phyloP scores from a whole-genome alignment of 2,797 vertebrate species.

The Xenentodon cancila region DNA sequence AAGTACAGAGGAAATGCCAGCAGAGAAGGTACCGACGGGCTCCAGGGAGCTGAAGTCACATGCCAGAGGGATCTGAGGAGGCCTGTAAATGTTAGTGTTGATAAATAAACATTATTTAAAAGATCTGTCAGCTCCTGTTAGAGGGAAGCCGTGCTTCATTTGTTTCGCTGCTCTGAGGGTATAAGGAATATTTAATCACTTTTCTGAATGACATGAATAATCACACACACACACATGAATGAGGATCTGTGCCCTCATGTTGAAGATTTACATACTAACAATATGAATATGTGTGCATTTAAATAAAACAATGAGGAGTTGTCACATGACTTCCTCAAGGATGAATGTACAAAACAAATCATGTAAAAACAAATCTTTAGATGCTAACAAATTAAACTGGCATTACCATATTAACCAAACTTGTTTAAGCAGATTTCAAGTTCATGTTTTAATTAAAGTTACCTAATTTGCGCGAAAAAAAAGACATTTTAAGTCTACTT shows the following conservation, averaged over 20 bases:
- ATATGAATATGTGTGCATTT: conserved; percentile 36
- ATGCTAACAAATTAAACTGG: too few species aligned
- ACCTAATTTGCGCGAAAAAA: not conserved
- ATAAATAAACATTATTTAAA: conserved; percentile 90
- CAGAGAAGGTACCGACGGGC: conserved; percentile 35
- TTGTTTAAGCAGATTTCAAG: too few species aligned
- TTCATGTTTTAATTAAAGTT: not conserved
- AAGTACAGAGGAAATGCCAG: conserved; percentile 40
- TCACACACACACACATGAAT: conserved; percentile 69
- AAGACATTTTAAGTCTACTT: not conserved
- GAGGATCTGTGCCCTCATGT: conserved; percentile 64
- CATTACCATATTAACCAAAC: too few species aligned
- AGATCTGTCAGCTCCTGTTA: conserved; percentile 86
- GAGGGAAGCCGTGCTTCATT: conserved; percentile 80
- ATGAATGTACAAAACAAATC: too few species aligned
- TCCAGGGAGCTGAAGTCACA: conserved; percentile 58
- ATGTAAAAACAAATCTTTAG: too few species aligned
- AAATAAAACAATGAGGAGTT: conserved; percentile 8
- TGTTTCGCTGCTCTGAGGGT: conserved; percentile 82
- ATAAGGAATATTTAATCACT: conserved; percentile 86
- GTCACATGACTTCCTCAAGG: too few species aligned
- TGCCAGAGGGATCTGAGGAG: conserved; percentile 63
- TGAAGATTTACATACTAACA: conserved; percentile 76
- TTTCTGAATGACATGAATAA: conserved; percentile 86
- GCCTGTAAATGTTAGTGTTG: conserved; percentile 80